Evolutionary conservation across 1,140 invertebrate species (phyloP), one percentile per base, ranked within the genome.

Genomic region (Drosophila trapezifrons): DNA sequence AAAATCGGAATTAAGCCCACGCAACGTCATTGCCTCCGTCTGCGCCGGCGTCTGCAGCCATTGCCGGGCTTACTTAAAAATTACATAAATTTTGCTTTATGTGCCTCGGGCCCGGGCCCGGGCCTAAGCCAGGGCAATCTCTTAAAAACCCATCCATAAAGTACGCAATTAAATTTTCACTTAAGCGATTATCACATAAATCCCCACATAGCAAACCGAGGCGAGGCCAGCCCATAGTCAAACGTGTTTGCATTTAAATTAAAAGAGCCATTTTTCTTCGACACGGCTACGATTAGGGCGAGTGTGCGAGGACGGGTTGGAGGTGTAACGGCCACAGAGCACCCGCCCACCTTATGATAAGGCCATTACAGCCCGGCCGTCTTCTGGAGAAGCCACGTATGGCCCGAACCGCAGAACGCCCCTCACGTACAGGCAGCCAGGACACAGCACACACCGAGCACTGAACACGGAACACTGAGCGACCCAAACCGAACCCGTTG

Each of bases 131-230:
- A 52, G 43, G 59, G 75, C 80, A 73, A 86, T 87, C 78, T 86
- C 74, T 73, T 73, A 75, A 83, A 89, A 78, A 80, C 81, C 85
- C 90, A 91, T 91, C 77, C 90, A 91, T 91, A 91, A 91, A 91
- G 86, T 85, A 90, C 85, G 90, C 90, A 91, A 91, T 91, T 91
- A 91, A 91, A 91, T 91, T 91, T 91, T 91, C 90, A 91, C 90
- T 91, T 91, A 91, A 91, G 85, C 87, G 90, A 91, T 91, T 91
- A 91, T 91, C 90, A 89, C 86, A 91, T 91, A 91, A 91, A 91
- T 91, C 90, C 90, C 73, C 62, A 40, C 72, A 76, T 59, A 54
- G 60, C 38, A 56, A 60, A 51, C 40, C 12, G 15, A 37, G 37
- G 38, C 15, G 62, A 66, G 51, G 67, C 46, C 69, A 29, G 52